Percentiles rank a stretch among this genome's conserved stretches.
phyloP scores from a whole-genome alignment of 2,113 vertebrate genomes.

The Ammodytes marinus region DNA sequence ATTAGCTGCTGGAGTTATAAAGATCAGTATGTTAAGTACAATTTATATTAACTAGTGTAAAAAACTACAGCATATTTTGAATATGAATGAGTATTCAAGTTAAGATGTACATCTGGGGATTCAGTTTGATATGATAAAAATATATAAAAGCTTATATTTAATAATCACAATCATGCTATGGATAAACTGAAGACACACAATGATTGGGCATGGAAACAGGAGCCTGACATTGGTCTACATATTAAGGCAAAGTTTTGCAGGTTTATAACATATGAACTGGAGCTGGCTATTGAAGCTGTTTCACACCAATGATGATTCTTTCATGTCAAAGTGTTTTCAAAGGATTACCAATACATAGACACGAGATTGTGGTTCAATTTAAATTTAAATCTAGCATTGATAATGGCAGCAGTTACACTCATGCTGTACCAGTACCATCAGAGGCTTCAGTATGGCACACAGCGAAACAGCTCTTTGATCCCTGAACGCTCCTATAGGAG shows the following conservation, averaged over 20 bases:
- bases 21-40: neutral
- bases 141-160: neutral
- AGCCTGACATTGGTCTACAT: neutral
- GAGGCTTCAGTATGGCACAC: constrained; percentile 6
- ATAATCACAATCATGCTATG: neutral
- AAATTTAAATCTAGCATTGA: neutral
- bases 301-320: neutral
- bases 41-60: constrained; percentile 6
- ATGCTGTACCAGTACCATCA: neutral
- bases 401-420: neutral
- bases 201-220: constrained; percentile 21
- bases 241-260: constrained; percentile 46
- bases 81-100: constrained; percentile 13
- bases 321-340: neutral
- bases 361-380: neutral
- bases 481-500: constrained; percentile 32
- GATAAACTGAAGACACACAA: neutral
- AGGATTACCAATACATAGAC: neutral
- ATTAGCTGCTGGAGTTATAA: neutral
- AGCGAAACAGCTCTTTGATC: constrained; percentile 41
- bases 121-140: constrained; percentile 18
- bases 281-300: neutral
- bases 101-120: neutral
- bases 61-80: constrained; percentile 2
- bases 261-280: neutral